phyloP scores from a whole-genome alignment of 2,113 vertebrate species.

The Alces alces region DNA sequence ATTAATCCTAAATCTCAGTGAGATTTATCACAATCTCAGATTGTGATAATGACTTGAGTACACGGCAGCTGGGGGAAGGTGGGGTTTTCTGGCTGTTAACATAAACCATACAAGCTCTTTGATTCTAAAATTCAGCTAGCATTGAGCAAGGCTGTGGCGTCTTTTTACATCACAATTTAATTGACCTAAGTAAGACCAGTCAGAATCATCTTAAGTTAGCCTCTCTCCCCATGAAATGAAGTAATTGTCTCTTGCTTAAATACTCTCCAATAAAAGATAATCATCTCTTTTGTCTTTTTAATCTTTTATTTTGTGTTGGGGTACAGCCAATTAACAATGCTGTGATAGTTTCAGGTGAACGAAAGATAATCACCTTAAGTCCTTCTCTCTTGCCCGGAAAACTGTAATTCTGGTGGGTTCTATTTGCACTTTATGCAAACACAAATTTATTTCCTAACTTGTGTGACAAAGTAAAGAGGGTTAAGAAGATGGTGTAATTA shows the following conservation, averaged over 20 bases:
- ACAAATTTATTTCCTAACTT: conserved; percentile 3
- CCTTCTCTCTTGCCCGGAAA: conserved; percentile 22
- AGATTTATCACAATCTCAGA: too few species aligned
- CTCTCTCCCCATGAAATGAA: background rate
- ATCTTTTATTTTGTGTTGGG: background rate
- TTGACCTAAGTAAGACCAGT: conserved; percentile 10
- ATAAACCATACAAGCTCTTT: conserved; percentile 26
- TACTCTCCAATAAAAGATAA: background rate
- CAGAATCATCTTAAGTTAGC: conserved; percentile 13
- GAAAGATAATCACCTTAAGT: conserved; percentile 19
- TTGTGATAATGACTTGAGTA: conserved; percentile 64
- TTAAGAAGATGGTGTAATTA: conserved; percentile 38
- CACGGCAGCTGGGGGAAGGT: conserved; percentile 30
- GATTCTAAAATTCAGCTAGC: conserved; percentile 39
- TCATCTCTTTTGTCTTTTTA: background rate
- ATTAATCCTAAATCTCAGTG: conserved; percentile 68
- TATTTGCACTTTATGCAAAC: conserved; percentile 27
- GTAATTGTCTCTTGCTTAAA: conserved; percentile 41
- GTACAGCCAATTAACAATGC: background rate
- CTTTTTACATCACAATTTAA: conserved; percentile 48
- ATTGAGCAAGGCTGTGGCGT: conserved; percentile 26
- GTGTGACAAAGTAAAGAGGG: conserved; percentile 9
- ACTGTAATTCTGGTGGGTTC: conserved; percentile 15
- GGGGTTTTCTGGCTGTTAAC: conserved; percentile 49
- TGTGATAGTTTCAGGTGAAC: background rate